Percentiles rank a stretch among this genome's conserved stretches.
Conservation (phyloP, 2,888 invertebrate species). For the Gymnocheta viridis region DNA sequence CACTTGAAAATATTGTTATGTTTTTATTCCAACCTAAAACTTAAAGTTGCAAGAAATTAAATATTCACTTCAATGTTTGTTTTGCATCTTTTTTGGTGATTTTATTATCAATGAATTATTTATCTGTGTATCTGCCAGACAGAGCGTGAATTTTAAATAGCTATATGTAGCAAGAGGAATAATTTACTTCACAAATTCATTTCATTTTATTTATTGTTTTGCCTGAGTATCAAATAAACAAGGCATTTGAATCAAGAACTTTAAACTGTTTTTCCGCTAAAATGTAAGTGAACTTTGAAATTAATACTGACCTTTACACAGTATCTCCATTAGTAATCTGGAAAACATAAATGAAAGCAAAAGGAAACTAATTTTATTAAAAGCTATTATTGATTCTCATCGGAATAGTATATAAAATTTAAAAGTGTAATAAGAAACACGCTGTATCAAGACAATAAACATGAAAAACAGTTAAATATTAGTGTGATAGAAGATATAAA, state of each 20-base stretch:
- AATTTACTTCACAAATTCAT: not conserved
- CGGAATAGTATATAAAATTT: no score
- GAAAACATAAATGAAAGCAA: not conserved
- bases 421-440: no score
- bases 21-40: no score
- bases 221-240: conserved; percentile 39
- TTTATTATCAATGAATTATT: conserved; percentile 47
- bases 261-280: conserved; percentile 3
- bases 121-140: conserved; percentile 31
- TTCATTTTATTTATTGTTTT: conserved; percentile 13
- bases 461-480: no score
- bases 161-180: not conserved
- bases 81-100: no score
- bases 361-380: not conserved
- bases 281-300: conserved; percentile 19
- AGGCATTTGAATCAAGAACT: not conserved
- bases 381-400: not conserved
- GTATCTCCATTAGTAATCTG: not conserved
- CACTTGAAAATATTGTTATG: no score
- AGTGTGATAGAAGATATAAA: no score
- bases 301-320: conserved; percentile 46
- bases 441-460: no score
- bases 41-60: not conserved
- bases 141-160: conserved; percentile 28
- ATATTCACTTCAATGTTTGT: conserved; percentile 11